Conservation (phyloP, 2,113 vertebrate species). For the Caranx ignobilis region DNA sequence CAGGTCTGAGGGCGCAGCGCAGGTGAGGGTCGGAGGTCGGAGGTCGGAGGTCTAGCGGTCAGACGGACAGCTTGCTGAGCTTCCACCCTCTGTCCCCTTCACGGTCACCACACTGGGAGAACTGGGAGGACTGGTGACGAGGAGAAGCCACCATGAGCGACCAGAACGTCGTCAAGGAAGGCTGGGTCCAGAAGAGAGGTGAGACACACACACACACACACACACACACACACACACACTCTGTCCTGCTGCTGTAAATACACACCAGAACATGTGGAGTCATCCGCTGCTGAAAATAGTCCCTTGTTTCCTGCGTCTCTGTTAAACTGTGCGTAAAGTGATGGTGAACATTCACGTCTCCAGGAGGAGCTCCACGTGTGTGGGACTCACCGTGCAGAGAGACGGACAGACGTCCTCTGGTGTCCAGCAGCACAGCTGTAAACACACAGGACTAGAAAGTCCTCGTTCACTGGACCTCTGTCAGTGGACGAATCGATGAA, state of each 20-base stretch:
- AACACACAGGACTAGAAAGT: no score
- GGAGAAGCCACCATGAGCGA: conserved; percentile 84
- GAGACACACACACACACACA: conserved; percentile 9
- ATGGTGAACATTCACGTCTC: no score
- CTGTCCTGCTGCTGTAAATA: neutral
- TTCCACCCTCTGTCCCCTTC: conserved; percentile 26
- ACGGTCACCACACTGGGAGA: conserved; percentile 72
- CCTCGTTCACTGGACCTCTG: no score
- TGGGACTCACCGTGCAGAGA: no score
- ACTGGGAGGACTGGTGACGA: conserved; percentile 60
- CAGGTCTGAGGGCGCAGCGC: neutral
- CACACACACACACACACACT: no score
- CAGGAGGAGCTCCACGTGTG: no score
- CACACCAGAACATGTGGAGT: conserved; percentile 13
- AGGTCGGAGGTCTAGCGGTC: conserved; percentile 56
- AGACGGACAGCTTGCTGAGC: conserved; percentile 58
- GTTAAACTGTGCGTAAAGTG: no score
- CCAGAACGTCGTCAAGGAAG: conserved; percentile 86
- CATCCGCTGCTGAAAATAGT: conserved; percentile 12
- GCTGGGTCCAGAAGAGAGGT: conserved; percentile 87
- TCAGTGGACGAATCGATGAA: no score
- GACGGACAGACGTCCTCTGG: no score
- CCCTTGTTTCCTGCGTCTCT: neutral
- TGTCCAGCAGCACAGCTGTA: no score
- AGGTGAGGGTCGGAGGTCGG: neutral